These are phyloP conservation scores for Lethrus apterus DNA, from an alignment of 1,140 invertebrate species.

Conservation along the genomic window DNA sequence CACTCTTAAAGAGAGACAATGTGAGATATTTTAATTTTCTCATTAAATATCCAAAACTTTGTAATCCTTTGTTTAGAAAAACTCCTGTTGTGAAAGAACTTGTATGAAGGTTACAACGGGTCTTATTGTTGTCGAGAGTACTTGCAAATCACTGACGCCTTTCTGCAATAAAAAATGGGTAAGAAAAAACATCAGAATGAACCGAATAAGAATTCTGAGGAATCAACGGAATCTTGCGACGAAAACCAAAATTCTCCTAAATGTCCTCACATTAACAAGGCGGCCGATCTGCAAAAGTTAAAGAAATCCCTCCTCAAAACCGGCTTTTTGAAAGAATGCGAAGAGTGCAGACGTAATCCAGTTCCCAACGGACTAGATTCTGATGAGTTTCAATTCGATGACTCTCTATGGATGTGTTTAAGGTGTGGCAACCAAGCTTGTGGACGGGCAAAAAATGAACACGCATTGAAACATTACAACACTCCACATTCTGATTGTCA, in stretches of 20 bases:
- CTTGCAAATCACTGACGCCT: too few relatives aligned
- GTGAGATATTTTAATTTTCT: too few relatives aligned
- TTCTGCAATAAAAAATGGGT: constrained; percentile 44
- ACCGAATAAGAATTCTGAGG: constrained; percentile 45
- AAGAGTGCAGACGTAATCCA: constrained; percentile 48
- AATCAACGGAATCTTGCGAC: constrained; percentile 54
- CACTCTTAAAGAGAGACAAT: too few relatives aligned
- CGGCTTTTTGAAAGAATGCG: constrained; percentile 53
- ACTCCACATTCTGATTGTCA: constrained; percentile 70
- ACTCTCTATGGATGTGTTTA: constrained; percentile 60
- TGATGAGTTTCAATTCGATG: constrained; percentile 51
- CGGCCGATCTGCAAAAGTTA: constrained; percentile 55
- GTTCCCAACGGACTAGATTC: constrained; percentile 31
- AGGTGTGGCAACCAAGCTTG: constrained; percentile 70
- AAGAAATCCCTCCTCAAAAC: constrained; percentile 53
- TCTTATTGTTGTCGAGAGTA: not conserved
- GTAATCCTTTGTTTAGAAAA: too few relatives aligned
- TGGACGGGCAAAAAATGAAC: constrained; percentile 59
- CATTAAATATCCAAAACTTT: too few relatives aligned
- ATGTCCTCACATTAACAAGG: constrained; percentile 63
- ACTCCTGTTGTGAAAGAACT: too few relatives aligned
- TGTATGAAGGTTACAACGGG: constrained; percentile 15
- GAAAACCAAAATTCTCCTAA: constrained; percentile 43
- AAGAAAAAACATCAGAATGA: constrained; percentile 60
- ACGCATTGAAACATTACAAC: constrained; percentile 70